Base-by-base conservation (phyloP, 2,888 invertebrate genomes). In the Isoperla grammatica region DNA sequence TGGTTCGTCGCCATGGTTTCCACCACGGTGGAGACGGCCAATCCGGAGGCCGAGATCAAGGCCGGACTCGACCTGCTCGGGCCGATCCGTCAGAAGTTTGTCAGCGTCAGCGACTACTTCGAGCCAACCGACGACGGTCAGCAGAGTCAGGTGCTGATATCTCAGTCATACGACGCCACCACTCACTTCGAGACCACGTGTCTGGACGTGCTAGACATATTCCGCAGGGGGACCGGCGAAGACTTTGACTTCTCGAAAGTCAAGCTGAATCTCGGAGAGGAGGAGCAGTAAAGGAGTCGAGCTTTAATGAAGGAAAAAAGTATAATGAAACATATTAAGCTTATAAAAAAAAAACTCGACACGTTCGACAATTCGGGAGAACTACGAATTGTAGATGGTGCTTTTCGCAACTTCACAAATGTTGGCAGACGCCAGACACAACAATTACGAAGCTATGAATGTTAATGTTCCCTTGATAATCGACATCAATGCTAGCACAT, bases 161-260 rank as follows among this genome's bases (percentile, higher is more conserved):
- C 98, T 1, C 89, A 91, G 74, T 93, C 96, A 8, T 99, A 97
- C 75, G 99, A 99, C 79, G 95, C 99, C 43, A 99, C 99, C 59
- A 95, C 97, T 71, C 99, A 99, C 75, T 99, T 99, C 74, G 97
- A 98, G 78, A 97, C 98, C 55, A 99, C 98, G 66, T 99, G 99
- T 75, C 79, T 90, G 74, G 99, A 99, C 79, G 98, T 99, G 62
- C 82, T 99, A 72, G 93, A 96, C 74, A 90, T 95, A 69, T 99
- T 95, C 79, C 89, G 93, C 76, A 84, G 95, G 66, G 94, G 95
- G 50, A 97, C 94, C 9, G 97, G 95, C 57, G 93, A 94, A 76
- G 93, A 94, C 70, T 97, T 97, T 76, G 97, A 97, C 78, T 95
- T 95, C 76, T 90, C 93, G 63, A 95, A 95, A 79, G 94, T 96